These are phyloP conservation scores for Chunga burmeisteri DNA, from an alignment of 2,113 vertebrate genomes.

Conservation along the genomic window DNA sequence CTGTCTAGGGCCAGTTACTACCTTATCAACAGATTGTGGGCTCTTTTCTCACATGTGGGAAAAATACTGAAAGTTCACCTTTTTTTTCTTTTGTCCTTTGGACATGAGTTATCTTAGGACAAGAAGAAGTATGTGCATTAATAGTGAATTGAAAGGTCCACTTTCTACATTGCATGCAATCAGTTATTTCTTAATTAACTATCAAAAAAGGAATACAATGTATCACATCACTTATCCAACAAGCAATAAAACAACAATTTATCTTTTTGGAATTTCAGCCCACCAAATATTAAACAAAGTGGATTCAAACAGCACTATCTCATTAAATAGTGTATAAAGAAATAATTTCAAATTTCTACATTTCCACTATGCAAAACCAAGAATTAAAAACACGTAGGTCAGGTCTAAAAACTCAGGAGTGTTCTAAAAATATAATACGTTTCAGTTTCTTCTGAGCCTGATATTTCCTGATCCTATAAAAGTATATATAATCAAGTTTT, in stretches of 20 bases:
- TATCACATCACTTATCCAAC: neutral
- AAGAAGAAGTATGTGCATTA: neutral
- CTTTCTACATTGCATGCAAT: neutral
- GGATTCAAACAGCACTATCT: neutral
- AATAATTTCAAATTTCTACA: neutral
- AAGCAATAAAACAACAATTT: neutral
- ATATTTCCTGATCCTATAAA: neutral
- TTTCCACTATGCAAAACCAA: neutral
- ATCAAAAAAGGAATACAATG: neutral
- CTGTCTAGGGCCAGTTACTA: neutral
- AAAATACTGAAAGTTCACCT: neutral
- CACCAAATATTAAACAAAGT: neutral
- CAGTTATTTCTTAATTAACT: neutral
- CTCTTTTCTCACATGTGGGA: neutral
- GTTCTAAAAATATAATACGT: neutral
- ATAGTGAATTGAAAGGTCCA: neutral
- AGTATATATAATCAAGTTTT: neutral
- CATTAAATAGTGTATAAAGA: neutral
- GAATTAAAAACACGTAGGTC: neutral
- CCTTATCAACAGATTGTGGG: neutral
- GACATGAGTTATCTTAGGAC: neutral
- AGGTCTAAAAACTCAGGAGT: neutral
- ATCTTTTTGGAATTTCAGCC: neutral
- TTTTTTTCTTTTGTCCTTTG: neutral
- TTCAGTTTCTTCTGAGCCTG: neutral